Evolutionary conservation across 2,797 vertebrate genomes (phyloP).

Genomic region (Varecia variegata): DNA sequence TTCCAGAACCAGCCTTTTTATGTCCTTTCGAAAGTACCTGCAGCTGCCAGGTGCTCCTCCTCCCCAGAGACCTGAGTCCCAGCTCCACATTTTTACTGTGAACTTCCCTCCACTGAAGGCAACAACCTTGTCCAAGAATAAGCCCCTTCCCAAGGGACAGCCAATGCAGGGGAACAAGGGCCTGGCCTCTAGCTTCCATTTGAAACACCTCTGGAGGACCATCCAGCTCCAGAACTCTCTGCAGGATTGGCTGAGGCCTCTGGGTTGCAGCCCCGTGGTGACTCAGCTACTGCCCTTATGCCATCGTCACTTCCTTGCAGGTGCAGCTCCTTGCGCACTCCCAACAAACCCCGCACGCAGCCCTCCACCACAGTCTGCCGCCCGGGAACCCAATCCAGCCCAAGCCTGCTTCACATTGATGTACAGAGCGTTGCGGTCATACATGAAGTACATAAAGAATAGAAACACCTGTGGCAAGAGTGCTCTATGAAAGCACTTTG

Average conservation of each 20-base stretch:
- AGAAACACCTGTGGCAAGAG: no score
- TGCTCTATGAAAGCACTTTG: no score
- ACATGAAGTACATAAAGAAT: not conserved
- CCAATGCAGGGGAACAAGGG: not conserved
- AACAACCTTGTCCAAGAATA: not conserved
- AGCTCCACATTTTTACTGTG: not conserved
- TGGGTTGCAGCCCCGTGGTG: not conserved
- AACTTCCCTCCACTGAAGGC: not conserved
- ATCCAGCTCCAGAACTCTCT: not conserved
- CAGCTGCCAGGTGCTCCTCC: not conserved
- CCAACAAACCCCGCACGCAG: not conserved
- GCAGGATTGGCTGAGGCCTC: not conserved
- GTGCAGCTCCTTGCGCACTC: not conserved
- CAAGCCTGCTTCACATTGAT: not conserved
- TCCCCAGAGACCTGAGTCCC: not conserved
- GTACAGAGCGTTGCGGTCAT: fast-evolving
- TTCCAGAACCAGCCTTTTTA: not conserved
- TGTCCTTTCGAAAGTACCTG: no score
- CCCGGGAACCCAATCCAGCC: not conserved
- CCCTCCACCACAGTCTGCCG: not conserved
- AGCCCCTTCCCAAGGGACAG: not conserved
- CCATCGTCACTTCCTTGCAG: not conserved
- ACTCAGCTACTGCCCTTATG: not conserved
- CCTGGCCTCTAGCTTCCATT: not conserved
- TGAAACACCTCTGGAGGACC: not conserved